Percentiles rank a stretch among this genome's conserved stretches.
These are phyloP conservation scores for Nemurella pictetii DNA, from an alignment of 2,888 invertebrate genomes.

Conservation along the genomic window DNA sequence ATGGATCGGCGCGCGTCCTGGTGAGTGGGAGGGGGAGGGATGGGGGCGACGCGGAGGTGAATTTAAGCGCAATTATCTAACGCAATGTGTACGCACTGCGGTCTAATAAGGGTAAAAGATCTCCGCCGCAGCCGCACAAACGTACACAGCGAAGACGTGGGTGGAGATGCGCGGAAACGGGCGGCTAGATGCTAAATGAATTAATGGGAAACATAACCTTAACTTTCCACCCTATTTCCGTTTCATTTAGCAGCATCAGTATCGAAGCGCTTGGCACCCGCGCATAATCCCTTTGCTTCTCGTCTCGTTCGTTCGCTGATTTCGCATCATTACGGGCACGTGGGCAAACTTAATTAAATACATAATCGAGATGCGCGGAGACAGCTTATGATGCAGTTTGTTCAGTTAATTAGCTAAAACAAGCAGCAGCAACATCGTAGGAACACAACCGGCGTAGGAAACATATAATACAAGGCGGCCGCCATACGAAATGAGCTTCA, in stretches of 20 bases:
- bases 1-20: no score
- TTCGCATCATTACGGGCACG: conserved; percentile 4
- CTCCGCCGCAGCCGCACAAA: no score
- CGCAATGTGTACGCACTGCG: neutral
- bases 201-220: conserved; percentile 29
- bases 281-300: conserved; percentile 8
- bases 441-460: no score
- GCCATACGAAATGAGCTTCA: neutral
- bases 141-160: neutral
- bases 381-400: neutral
- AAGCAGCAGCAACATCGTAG: neutral
- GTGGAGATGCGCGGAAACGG: no score
- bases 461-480: neutral
- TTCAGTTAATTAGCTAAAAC: neutral
- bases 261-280: neutral
- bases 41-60: neutral
- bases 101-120: conserved; percentile 6
- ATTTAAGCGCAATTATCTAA: neutral
- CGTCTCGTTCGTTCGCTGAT: conserved; percentile 4
- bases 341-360: conserved; percentile 23
- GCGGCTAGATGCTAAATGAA: conserved; percentile 5
- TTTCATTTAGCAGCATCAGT: conserved; percentile 22
- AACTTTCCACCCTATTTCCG: conserved; percentile 22
- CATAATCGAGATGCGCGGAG: conserved; percentile 2
- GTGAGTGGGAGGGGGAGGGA: neutral